These are phyloP conservation scores for Mellivora capensis DNA, from an alignment of 2,113 vertebrate genomes.

Conservation along the genomic window DNA sequence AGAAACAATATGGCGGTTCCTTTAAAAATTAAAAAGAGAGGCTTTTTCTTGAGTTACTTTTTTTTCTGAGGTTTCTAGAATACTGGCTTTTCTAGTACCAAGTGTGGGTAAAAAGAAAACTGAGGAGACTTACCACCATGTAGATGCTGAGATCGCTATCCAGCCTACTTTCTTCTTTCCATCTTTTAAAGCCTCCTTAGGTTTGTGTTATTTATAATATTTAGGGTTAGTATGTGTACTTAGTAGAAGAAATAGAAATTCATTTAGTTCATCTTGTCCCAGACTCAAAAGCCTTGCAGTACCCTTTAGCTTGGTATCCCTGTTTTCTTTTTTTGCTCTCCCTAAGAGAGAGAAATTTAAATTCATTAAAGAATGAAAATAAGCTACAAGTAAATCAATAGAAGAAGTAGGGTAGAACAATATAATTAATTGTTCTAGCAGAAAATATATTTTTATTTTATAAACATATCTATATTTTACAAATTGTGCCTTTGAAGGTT, in stretches of 20 bases:
- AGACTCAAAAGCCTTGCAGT: neutral
- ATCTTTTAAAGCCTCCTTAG: neutral
- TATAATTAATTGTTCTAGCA: neutral
- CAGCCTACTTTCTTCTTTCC: too few species aligned
- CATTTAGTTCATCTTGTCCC: neutral
- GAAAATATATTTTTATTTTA: neutral
- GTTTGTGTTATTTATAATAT: neutral
- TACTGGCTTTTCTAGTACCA: neutral
- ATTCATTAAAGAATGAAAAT: neutral
- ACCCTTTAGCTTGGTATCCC: neutral
- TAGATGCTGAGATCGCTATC: neutral
- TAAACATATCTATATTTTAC: neutral
- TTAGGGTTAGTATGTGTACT: neutral
- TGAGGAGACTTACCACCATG: fast-evolving
- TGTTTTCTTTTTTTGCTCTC: neutral
- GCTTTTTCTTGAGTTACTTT: neutral
- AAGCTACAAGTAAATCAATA: neutral
- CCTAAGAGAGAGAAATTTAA: neutral
- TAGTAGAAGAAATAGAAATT: neutral
- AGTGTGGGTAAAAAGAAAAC: neutral
- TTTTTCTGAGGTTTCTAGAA: neutral
- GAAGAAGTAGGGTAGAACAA: neutral
- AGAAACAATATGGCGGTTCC: neutral
- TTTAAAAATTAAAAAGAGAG: neutral
- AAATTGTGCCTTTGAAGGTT: neutral